phyloP scores from a whole-genome alignment of 2,113 vertebrate genomes.

The Megaleporinus macrocephalus region DNA sequence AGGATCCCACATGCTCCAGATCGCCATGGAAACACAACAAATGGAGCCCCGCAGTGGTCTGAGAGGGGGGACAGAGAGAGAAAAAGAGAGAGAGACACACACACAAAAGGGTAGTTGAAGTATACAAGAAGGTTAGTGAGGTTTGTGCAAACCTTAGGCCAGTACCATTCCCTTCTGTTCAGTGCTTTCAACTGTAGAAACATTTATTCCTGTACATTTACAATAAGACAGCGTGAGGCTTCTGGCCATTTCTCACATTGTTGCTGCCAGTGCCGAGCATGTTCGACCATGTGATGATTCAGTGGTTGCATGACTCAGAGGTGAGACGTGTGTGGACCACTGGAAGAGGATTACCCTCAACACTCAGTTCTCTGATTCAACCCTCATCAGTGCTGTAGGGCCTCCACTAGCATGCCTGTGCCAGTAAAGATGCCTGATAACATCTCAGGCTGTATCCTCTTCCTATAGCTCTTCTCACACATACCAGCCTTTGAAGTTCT shows the following conservation, averaged over 20 bases:
- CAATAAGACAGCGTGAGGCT: not conserved
- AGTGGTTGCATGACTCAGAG: slow-evolving; percentile 26
- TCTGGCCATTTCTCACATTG: not conserved
- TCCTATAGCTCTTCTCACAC: not conserved
- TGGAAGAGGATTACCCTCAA: not conserved
- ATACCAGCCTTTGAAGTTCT: not conserved
- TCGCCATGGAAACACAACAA: slow-evolving; percentile 53
- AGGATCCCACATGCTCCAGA: slow-evolving; percentile 43
- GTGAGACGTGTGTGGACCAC: not conserved
- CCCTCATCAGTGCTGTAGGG: slow-evolving; percentile 12
- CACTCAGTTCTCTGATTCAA: not conserved
- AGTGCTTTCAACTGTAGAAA: not conserved
- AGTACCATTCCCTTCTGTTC: not conserved
- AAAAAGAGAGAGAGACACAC: not conserved
- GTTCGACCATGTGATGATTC: slow-evolving; percentile 20
- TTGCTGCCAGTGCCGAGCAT: not conserved
- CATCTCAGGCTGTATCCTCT: not conserved
- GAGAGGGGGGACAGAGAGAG: not conserved
- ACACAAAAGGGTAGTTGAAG: not conserved
- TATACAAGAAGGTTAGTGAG: not conserved
- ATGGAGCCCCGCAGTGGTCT: slow-evolving; percentile 32
- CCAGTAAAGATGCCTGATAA: slow-evolving; percentile 31
- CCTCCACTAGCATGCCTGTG: not conserved
- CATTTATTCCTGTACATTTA: slow-evolving; percentile 5
- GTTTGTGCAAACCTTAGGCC: not conserved